A percentile compares a stretch with the other conserved stretches of the same genome.
phyloP scores from a whole-genome alignment of 2,797 vertebrate genomes.

The Sebastes dallii region DNA sequence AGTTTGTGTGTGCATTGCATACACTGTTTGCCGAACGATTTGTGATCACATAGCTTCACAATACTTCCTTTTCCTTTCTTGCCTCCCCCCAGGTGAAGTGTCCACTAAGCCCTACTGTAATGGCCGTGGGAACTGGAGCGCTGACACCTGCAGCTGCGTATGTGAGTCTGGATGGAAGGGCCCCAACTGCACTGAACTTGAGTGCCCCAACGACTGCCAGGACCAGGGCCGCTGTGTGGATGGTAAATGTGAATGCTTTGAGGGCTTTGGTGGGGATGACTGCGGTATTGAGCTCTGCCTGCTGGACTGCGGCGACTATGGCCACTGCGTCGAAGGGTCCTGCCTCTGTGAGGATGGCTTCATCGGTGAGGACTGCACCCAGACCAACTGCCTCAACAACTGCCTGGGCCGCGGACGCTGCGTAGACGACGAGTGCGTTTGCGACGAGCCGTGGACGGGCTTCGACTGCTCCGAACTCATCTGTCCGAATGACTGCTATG shows the following conservation, averaged over 20 bases:
- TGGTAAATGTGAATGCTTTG: constrained; percentile 91
- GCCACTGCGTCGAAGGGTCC: constrained; percentile 86
- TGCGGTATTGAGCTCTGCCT: constrained; percentile 90
- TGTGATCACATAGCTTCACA: background rate
- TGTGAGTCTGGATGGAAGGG: constrained; percentile 89
- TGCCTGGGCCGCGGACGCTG: constrained; percentile 91
- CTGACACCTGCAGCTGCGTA: constrained; percentile 86
- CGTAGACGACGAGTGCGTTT: constrained; percentile 90
- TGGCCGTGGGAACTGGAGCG: constrained; percentile 93
- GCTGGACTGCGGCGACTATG: constrained; percentile 86
- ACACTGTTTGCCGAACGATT: background rate
- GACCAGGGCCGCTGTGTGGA: constrained; percentile 95
- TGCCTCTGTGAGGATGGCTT: constrained; percentile 92
- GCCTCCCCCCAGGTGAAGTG: constrained; percentile 82
- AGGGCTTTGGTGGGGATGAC: constrained; percentile 89
- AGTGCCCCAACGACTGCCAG: constrained; percentile 92
- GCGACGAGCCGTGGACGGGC: constrained; percentile 91
- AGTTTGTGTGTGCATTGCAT: background rate
- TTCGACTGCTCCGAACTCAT: constrained; percentile 94
- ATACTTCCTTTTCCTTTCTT: background rate
- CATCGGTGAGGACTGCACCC: constrained; percentile 85
- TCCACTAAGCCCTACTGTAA: constrained; percentile 92
- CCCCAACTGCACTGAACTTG: constrained; percentile 88
- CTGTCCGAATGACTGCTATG: constrained; percentile 95
- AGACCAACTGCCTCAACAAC: constrained; percentile 91